phyloP scores from a whole-genome alignment of 2,888 invertebrate genomes.

The Metacarcinus magister region DNA sequence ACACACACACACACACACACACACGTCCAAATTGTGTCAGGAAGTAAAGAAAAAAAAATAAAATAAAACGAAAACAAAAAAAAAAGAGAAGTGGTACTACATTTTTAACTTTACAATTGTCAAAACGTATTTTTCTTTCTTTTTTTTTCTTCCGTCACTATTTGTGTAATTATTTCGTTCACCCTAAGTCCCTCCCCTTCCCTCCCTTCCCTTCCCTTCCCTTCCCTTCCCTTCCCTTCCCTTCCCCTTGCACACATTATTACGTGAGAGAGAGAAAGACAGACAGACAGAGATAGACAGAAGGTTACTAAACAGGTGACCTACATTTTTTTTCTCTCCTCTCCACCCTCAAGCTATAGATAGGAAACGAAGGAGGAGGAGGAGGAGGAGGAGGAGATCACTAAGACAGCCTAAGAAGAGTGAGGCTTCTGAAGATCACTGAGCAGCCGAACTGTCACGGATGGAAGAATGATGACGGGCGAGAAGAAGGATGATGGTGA shows the following conservation, averaged over 20 bases:
- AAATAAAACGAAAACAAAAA: neutral
- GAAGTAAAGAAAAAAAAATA: neutral
- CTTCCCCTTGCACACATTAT: neutral
- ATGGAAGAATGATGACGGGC: slow-evolving; percentile 30
- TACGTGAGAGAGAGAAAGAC: neutral
- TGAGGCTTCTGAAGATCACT: neutral
- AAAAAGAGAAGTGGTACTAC: neutral
- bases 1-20: neutral
- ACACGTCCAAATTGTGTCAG: neutral
- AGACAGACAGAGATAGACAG: neutral
- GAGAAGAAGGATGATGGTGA: neutral
- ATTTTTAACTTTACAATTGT: neutral
- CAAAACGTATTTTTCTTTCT: neutral
- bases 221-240: neutral
- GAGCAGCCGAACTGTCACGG: slow-evolving; percentile 12
- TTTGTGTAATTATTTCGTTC: neutral
- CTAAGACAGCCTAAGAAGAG: neutral
- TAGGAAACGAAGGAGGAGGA: neutral
- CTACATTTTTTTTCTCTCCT: neutral
- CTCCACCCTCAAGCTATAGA: neutral
- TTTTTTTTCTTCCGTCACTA: neutral
- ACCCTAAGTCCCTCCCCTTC: neutral
- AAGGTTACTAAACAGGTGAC: neutral
- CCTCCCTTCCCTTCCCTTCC: neutral
- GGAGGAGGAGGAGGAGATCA: slow-evolving; percentile 41